Percentiles rank a stretch among this genome's conserved stretches.
Conservation (phyloP, 1,140 invertebrate species). For the Drosophila kikkawai region DNA sequence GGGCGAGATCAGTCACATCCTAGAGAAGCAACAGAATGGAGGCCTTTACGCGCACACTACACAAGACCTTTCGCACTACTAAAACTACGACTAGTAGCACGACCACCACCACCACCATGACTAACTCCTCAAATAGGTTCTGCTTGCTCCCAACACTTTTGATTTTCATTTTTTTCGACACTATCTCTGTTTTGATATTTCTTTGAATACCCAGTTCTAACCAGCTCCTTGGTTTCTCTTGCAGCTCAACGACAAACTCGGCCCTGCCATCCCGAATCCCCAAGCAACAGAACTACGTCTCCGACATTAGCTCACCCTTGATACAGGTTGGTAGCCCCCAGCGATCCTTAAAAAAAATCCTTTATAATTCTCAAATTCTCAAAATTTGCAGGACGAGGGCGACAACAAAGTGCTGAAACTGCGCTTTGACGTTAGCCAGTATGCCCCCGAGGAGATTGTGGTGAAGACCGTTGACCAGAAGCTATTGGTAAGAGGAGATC, state of each 20-base stretch:
- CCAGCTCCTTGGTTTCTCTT: slow-evolving; percentile 25
- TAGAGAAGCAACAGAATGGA: slow-evolving; percentile 44
- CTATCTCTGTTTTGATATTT: not conserved
- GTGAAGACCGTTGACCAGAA: slow-evolving; percentile 98
- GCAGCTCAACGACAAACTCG: slow-evolving; percentile 87
- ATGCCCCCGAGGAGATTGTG: slow-evolving; percentile 97
- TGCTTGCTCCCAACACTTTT: slow-evolving; percentile 23
- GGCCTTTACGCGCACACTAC: slow-evolving; percentile 64
- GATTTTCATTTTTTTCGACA: slow-evolving; percentile 1
- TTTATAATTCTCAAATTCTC: too few species aligned
- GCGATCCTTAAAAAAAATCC: not conserved
- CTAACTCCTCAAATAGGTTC: slow-evolving; percentile 14
- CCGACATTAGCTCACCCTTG: slow-evolving; percentile 94
- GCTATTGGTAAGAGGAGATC: slow-evolving; percentile 90
- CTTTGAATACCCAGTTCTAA: not conserved
- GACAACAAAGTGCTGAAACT: slow-evolving; percentile 95
- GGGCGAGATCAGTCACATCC: slow-evolving; percentile 21
- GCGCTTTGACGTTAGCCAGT: slow-evolving; percentile 97
- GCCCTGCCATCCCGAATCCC: slow-evolving; percentile 78
- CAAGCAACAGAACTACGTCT: slow-evolving; percentile 83
- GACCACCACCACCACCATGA: slow-evolving; percentile 35
- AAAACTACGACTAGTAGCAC: slow-evolving; percentile 47
- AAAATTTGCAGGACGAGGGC: slow-evolving; percentile 90
- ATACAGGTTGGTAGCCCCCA: slow-evolving; percentile 87
- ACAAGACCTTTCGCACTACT: slow-evolving; percentile 68